phyloP scores from a whole-genome alignment of 2,888 invertebrate genomes.

The Sepioteuthis lessoniana region DNA sequence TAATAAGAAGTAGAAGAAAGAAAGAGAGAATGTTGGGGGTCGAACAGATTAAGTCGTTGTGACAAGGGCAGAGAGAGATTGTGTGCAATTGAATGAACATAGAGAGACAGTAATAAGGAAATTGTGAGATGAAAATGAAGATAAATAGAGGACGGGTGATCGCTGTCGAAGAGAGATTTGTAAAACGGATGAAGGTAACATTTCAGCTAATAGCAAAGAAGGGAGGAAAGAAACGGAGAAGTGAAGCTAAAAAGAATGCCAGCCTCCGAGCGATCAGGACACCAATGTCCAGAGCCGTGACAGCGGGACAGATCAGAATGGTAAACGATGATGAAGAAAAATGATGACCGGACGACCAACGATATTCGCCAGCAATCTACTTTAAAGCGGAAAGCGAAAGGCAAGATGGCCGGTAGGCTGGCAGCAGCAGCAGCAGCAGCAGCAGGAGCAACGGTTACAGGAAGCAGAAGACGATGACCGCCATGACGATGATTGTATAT shows the following conservation, averaged over 20 bases:
- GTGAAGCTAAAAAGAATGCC: not conserved
- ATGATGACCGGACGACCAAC: not conserved
- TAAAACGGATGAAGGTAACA: constrained; percentile 20
- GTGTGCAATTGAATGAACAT: not conserved
- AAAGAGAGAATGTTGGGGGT: not conserved
- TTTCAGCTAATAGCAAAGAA: not conserved
- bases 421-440: no score
- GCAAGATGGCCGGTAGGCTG: not conserved
- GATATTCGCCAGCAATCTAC: not conserved
- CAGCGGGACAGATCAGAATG: not conserved
- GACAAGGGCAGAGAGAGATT: not conserved
- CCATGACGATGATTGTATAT: not conserved
- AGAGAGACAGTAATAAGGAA: constrained; percentile 33
- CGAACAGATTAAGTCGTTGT: not conserved
- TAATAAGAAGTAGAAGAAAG: no score
- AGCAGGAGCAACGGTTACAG: no score
- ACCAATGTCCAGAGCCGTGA: not conserved
- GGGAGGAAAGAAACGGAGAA: not conserved
- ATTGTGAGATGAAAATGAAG: not conserved
- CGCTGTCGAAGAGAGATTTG: not conserved
- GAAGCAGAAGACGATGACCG: not conserved
- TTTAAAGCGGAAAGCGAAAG: not conserved
- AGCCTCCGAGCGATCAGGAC: not conserved
- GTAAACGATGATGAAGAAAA: constrained; percentile 33
- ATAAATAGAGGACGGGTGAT: not conserved